Base-by-base conservation (phyloP, 64 coral and sea anemone species). In the Porites lutea region DNA sequence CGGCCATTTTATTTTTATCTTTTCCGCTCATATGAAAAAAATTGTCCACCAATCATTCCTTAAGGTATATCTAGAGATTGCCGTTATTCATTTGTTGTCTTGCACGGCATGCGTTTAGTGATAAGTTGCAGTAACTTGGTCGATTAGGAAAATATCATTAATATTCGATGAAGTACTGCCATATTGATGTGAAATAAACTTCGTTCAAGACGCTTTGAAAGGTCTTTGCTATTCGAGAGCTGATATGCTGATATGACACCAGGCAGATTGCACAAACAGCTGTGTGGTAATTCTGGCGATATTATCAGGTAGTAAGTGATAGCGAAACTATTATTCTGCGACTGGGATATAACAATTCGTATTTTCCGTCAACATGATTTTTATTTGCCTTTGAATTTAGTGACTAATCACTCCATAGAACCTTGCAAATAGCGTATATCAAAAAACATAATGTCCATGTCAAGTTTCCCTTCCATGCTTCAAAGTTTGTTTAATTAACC, bases 71-170 rank as follows among this genome's bases (percentile, higher is more conserved):
- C 27, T 37, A 37, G 27, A 37, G 27, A 37, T 37, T 37, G 27
- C 27, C 27, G 27, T 37, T 37, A 37, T 37, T 37, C 27, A 37
- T 37, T 37, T 37, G 27, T 37, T 37, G 27, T 37, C 27, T n/a
- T 10, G 46, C 81, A 16, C 81, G 14, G 81, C 81, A 10, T 69
- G 81, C 4, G 46, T 84, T 12, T 5, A 13, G 54, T 5, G 12
- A 50, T 18, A 49, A 47, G 22, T 50, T 47, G 7, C 22, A 46
- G 63, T 64, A 84, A 84, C 81, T 64, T 5, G 63, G 15, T 51
- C 64, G 15, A 5, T 84, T 52, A 68, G 16, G 47, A 84, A 48
- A 84, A 84, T 52, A 84, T 84, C 81, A 84, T 84, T 68, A 84
- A 84, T 84, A 84, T 84, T 84, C 61, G 4, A 84, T 84, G 81